Conservation (phyloP, 1,140 invertebrate genomes). For the Nasonia vitripennis region DNA sequence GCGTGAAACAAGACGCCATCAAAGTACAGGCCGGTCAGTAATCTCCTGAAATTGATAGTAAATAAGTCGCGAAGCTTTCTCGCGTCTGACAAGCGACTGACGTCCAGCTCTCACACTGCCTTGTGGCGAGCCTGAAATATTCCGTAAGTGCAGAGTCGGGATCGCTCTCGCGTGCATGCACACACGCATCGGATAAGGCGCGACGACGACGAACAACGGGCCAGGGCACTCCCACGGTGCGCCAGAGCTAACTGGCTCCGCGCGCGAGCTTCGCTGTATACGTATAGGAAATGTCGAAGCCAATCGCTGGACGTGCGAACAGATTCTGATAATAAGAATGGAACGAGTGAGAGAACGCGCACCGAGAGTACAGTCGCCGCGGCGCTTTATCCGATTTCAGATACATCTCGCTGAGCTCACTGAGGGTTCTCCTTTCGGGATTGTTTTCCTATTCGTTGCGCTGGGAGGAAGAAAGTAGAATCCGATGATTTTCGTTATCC, state of each 20-base stretch:
- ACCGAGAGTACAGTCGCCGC: not conserved
- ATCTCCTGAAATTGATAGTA: constrained; percentile 27
- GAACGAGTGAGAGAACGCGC: not conserved
- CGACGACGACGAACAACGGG: constrained; percentile 36
- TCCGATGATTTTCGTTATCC: too few relatives aligned
- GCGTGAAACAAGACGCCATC: not conserved
- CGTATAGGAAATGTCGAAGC: constrained; percentile 16
- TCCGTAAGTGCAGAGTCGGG: not conserved
- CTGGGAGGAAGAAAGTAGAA: too few relatives aligned
- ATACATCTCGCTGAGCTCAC: not conserved
- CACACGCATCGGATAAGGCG: not conserved
- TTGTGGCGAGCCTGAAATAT: not conserved
- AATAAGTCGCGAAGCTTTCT: constrained; percentile 7
- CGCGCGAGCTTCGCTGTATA: not conserved
- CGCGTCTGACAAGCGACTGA: not conserved
- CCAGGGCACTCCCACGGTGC: constrained; percentile 39
- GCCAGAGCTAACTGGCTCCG: not conserved
- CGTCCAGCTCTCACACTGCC: constrained; percentile 13
- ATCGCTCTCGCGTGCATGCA: constrained; percentile 1
- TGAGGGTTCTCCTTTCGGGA: too few relatives aligned
- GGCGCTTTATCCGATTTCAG: constrained; percentile 31
- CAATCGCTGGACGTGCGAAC: constrained; percentile 20
- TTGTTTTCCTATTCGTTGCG: too few relatives aligned
- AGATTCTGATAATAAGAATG: constrained; percentile 54
- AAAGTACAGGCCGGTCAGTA: not conserved